Evolutionary conservation across 2,888 invertebrate species (phyloP).

Genomic region (Macrostomum cliftonense): DNA sequence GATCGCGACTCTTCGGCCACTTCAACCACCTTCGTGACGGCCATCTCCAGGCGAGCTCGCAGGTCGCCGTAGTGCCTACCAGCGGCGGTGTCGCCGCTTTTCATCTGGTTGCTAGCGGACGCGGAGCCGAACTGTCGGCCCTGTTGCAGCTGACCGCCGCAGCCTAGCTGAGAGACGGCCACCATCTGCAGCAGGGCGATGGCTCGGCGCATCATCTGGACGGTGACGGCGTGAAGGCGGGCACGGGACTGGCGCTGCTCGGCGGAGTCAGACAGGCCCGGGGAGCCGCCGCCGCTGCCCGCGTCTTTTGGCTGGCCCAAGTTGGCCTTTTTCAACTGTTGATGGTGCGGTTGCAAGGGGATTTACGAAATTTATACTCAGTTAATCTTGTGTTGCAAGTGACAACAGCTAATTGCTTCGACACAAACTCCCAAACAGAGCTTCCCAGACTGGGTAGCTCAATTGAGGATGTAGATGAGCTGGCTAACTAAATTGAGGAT

Average conservation of each 20-base stretch:
- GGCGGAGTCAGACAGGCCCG: no score
- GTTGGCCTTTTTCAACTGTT: constrained; percentile 38
- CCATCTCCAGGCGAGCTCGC: constrained; percentile 72
- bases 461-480: no score
- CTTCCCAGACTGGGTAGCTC: no score
- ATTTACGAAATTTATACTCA: no score
- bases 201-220: constrained; percentile 56
- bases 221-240: constrained; percentile 12
- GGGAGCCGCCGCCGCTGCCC: no score
- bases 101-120: constrained; percentile 59
- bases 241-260: constrained; percentile 15
- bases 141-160: constrained; percentile 42
- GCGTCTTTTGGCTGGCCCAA: constrained; percentile 15
- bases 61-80: constrained; percentile 48
- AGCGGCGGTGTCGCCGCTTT: constrained; percentile 43
- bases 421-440: no score
- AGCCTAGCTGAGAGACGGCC: constrained; percentile 66
- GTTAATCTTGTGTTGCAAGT: no score
- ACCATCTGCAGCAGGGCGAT: constrained; percentile 72
- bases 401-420: no score
- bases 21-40: constrained; percentile 50
- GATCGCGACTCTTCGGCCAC: constrained; percentile 29
- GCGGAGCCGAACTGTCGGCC: constrained; percentile 30
- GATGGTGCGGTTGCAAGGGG: no score
- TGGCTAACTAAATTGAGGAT: no score